phyloP scores from a whole-genome alignment of 2,113 vertebrate species.

The Cariama cristata region DNA sequence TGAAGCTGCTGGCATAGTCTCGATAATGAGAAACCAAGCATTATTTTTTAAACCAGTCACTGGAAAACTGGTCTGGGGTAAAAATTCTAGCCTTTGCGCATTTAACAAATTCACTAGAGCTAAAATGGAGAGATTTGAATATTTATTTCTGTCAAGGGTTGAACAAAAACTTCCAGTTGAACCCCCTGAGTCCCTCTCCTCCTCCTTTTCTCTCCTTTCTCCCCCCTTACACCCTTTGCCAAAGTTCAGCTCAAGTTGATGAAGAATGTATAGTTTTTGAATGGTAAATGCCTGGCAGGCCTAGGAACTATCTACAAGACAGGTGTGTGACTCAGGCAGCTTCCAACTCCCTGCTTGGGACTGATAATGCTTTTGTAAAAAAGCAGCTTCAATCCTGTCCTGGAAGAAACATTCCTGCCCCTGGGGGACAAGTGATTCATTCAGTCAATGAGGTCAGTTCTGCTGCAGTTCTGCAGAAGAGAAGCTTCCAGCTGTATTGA shows the following conservation, averaged over 20 bases:
- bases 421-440: conserved; percentile 72
- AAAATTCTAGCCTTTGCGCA: not conserved
- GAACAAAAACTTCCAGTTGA: conserved; percentile 35
- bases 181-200: not conserved
- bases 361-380: conserved; percentile 58
- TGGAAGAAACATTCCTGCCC: conserved; percentile 69
- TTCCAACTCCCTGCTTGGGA: conserved; percentile 42
- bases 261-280: conserved; percentile 62
- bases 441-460: conserved; percentile 66
- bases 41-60: not conserved
- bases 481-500: conserved; percentile 14
- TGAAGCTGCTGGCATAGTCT: not conserved
- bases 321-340: conserved; percentile 67
- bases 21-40: not conserved
- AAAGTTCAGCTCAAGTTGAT: conserved; percentile 67
- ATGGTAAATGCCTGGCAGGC: conserved; percentile 72
- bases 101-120: not conserved
- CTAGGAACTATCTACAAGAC: conserved; percentile 51
- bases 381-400: conserved; percentile 62
- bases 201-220: not conserved
- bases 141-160: not conserved
- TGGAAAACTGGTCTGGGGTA: not conserved
- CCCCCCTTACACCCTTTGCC: not conserved
- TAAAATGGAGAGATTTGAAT: not conserved
- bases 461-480: conserved; percentile 39